Conservation (phyloP, 2,113 vertebrate species). For the Pseudorhombus dupliciocellatus region DNA sequence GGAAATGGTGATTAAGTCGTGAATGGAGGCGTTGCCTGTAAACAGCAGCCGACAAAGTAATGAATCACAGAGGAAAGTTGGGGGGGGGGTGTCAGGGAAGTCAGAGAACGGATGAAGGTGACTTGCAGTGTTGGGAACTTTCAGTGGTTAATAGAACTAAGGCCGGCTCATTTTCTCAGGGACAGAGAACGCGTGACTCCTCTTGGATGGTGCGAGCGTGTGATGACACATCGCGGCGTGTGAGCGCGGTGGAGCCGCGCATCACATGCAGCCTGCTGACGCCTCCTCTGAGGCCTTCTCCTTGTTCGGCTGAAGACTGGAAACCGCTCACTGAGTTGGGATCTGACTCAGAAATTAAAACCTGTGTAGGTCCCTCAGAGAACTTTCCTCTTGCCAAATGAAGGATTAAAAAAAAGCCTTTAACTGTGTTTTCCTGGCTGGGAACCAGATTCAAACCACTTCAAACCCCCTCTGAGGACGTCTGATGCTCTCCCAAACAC, state of each 20-base stretch:
- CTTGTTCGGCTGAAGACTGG: too few relatives aligned
- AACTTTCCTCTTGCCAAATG: slow-evolving; percentile 1
- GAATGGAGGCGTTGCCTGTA: slow-evolving; percentile 45
- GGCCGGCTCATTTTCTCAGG: not conserved
- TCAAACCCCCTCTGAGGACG: too few relatives aligned
- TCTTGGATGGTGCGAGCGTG: not conserved
- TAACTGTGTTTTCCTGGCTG: slow-evolving; percentile 12
- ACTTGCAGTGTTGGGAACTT: too few relatives aligned
- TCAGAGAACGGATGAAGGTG: not conserved
- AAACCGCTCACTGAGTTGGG: too few relatives aligned
- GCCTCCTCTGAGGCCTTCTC: not conserved
- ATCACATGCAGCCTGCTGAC: slow-evolving; percentile 28
- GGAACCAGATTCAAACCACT: not conserved
- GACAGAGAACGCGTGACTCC: not conserved
- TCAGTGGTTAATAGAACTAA: too few relatives aligned
- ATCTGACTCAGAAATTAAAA: not conserved
- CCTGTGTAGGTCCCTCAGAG: not conserved
- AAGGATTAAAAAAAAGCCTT: not conserved
- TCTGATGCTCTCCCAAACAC: too few relatives aligned
- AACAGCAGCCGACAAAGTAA: slow-evolving; percentile 40
- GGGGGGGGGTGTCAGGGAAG: not conserved
- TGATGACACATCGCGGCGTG: slow-evolving; percentile 22
- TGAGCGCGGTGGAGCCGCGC: too few relatives aligned
- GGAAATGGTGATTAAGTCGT: slow-evolving; percentile 61
- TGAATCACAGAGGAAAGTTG: slow-evolving; percentile 35